phyloP scores from a whole-genome alignment of 2,888 invertebrate genomes.

The Epiblema foenella region DNA sequence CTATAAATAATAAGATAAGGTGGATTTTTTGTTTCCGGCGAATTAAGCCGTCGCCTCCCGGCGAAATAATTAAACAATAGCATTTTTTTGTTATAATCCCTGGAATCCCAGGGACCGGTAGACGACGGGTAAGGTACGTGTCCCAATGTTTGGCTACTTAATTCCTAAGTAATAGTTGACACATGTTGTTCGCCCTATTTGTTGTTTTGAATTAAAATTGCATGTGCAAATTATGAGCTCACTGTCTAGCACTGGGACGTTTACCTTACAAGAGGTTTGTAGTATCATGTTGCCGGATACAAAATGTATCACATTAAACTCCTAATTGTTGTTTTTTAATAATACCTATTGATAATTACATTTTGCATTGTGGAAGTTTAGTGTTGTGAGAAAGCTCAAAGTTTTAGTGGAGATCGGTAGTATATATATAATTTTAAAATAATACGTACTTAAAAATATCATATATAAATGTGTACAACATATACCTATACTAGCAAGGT shows the following conservation, averaged over 20 bases:
- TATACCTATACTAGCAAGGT: not conserved
- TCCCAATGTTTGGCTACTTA: too few species aligned
- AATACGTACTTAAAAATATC: constrained; percentile 15
- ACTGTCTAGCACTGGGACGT: too few species aligned
- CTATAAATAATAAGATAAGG: constrained; percentile 1
- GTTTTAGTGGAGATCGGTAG: constrained; percentile 2
- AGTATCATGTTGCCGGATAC: not conserved
- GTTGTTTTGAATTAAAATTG: too few species aligned
- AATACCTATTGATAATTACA: not conserved
- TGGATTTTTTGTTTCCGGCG: not conserved
- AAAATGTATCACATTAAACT: not conserved
- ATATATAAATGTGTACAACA: not conserved
- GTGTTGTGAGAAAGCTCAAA: constrained; percentile 29
- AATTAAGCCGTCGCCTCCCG: too few species aligned
- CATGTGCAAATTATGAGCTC: too few species aligned
- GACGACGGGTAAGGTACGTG: too few species aligned
- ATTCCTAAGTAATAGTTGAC: too few species aligned
- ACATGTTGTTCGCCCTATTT: too few species aligned
- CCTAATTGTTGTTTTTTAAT: constrained; percentile 6
- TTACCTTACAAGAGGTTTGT: not conserved
- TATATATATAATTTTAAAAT: not conserved
- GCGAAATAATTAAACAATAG: too few species aligned
- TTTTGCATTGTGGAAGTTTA: not conserved
- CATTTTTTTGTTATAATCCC: too few species aligned
- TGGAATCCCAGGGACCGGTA: too few species aligned